phyloP scores from a whole-genome alignment of 2,888 invertebrate species.

The Drosophila tripunctata region DNA sequence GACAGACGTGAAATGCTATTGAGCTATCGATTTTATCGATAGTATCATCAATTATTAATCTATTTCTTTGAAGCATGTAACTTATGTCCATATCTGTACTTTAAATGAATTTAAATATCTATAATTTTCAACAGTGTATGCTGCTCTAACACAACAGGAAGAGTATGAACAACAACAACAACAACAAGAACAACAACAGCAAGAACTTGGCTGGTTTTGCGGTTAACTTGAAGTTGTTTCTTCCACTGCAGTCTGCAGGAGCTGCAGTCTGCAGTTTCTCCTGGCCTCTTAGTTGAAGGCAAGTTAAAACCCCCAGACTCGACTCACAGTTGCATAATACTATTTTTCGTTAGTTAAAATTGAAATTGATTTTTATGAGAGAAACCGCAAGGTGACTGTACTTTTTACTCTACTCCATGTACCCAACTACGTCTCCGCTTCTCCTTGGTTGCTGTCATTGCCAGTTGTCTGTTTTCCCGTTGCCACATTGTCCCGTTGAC shows the following conservation, averaged over 20 bases:
- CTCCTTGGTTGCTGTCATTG: slow-evolving; percentile 23
- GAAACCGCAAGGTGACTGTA: slow-evolving; percentile 43
- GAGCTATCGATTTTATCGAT: too few relatives aligned
- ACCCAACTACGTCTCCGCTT: background rate
- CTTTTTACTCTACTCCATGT: slow-evolving; percentile 8
- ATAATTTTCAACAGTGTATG: background rate
- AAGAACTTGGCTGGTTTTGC: slow-evolving; percentile 56
- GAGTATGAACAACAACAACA: slow-evolving; percentile 24
- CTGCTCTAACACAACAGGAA: slow-evolving; percentile 6
- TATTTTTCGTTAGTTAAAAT: slow-evolving; percentile 51
- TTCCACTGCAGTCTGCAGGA: slow-evolving; percentile 23
- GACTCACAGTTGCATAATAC: slow-evolving; percentile 44
- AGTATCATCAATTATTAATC: too few relatives aligned
- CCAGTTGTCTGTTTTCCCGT: slow-evolving; percentile 25
- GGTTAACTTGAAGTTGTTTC: slow-evolving; percentile 65
- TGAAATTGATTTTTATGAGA: slow-evolving; percentile 69
- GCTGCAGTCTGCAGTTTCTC: slow-evolving; percentile 14
- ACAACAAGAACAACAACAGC: slow-evolving; percentile 14
- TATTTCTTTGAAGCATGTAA: too few relatives aligned
- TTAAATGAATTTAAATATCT: too few relatives aligned
- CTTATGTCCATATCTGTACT: too few relatives aligned
- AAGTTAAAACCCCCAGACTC: slow-evolving; percentile 1
- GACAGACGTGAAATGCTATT: too few relatives aligned
- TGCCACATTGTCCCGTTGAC: background rate
- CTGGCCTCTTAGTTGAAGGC: background rate